Conservation (phyloP, 2,797 vertebrate species). For the Catharus ustulatus region DNA sequence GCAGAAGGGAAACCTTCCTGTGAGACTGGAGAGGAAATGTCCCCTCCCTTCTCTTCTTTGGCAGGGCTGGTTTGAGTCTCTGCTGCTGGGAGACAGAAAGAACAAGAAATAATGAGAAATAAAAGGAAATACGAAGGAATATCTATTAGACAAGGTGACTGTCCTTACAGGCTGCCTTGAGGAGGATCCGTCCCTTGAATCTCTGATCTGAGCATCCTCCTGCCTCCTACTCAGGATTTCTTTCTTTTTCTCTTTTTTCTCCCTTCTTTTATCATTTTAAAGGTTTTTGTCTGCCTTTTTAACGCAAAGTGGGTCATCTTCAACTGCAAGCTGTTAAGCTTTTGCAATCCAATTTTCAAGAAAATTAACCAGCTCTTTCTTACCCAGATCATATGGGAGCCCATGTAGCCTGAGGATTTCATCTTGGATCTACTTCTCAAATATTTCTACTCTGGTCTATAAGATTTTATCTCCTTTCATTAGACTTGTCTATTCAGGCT, state of each 20-base stretch:
- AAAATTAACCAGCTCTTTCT: slow-evolving; percentile 60
- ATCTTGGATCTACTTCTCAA: slow-evolving; percentile 41
- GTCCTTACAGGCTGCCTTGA: not conserved
- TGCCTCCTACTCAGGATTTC: not conserved
- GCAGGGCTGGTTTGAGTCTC: not conserved
- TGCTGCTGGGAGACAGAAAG: not conserved
- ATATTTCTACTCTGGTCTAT: not conserved
- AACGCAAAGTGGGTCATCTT: slow-evolving; percentile 50
- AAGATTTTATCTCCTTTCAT: slow-evolving; percentile 46
- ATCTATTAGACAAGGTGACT: not conserved
- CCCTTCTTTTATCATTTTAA: not conserved
- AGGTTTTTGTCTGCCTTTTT: slow-evolving; percentile 26
- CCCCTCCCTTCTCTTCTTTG: not conserved
- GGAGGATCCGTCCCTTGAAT: not conserved
- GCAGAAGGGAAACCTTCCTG: not conserved
- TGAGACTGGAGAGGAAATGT: not conserved
- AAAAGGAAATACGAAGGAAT: not conserved
- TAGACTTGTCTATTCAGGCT: not conserved
- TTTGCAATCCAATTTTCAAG: slow-evolving; percentile 68
- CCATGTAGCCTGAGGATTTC: slow-evolving; percentile 53
- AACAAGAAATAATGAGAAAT: not conserved
- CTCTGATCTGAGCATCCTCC: not conserved
- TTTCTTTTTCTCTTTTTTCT: not conserved
- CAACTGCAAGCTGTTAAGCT: slow-evolving; percentile 58
- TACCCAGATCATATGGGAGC: slow-evolving; percentile 43